Evolutionary conservation across 2,888 invertebrate species (phyloP).

Genomic region (Lottia scabra): DNA sequence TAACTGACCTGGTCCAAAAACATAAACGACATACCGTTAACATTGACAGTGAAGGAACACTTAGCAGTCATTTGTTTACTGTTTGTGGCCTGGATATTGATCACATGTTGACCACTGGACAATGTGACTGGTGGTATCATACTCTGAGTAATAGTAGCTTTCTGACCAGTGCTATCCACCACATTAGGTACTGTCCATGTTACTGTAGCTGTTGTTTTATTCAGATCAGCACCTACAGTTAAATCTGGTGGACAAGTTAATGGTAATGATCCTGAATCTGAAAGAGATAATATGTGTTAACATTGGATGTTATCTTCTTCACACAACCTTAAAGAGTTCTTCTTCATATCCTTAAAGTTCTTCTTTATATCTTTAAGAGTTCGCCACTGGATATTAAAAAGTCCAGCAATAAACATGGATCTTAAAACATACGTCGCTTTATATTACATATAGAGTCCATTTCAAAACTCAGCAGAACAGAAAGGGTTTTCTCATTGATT

Average conservation of each 20-base stretch:
- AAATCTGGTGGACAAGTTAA: constrained; percentile 40
- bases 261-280: too few species aligned
- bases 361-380: too few species aligned
- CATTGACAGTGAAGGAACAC: constrained; percentile 43
- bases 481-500: too few species aligned
- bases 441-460: too few species aligned
- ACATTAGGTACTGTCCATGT: constrained; percentile 38
- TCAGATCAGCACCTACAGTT: constrained; percentile 19
- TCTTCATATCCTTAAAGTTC: too few species aligned
- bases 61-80: constrained; percentile 28
- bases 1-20: not conserved
- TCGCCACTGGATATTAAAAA: too few species aligned
- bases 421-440: too few species aligned
- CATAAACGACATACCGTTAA: constrained; percentile 36
- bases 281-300: too few species aligned
- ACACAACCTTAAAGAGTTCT: too few species aligned
- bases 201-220: constrained; percentile 33
- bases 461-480: constrained; percentile 13
- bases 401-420: too few species aligned
- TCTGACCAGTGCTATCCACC: constrained; percentile 44
- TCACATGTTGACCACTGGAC: constrained; percentile 38
- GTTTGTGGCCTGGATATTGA: constrained; percentile 46
- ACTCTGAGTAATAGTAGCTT: constrained; percentile 37
- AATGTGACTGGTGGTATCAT: constrained; percentile 42
- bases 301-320: too few species aligned